These are phyloP conservation scores for Caenorhabditis brenneri DNA, from an alignment of 1,140 invertebrate genomes.

Conservation along the genomic window DNA sequence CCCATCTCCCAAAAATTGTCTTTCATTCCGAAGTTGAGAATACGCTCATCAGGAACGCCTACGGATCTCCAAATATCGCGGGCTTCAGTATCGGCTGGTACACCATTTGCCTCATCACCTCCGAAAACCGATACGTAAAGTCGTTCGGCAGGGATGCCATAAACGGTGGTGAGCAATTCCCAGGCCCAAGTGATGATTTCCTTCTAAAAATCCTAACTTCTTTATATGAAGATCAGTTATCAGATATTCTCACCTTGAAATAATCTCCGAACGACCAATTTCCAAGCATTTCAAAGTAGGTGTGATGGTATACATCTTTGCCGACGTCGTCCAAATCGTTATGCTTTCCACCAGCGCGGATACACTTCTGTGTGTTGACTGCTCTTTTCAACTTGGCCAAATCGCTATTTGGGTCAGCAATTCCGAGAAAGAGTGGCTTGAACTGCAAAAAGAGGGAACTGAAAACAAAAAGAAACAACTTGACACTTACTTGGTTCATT, in stretches of 20 bases:
- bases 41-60: constrained; percentile 78
- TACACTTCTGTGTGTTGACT: constrained; percentile 94
- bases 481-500: constrained; percentile 86
- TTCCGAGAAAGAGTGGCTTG: constrained; percentile 95
- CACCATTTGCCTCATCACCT: constrained; percentile 81
- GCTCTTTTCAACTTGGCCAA: constrained; percentile 76
- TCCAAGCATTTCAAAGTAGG: constrained; percentile 99
- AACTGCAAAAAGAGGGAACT: constrained; percentile 76
- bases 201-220: no score
- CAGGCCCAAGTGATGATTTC: constrained; percentile 96
- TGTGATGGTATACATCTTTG: constrained; percentile 99
- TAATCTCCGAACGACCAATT: constrained; percentile 99
- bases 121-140: constrained; percentile 99
- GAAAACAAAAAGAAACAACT: background rate
- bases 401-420: constrained; percentile 93
- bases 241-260: constrained; percentile 85
- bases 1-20: constrained; percentile 99
- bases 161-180: constrained; percentile 86
- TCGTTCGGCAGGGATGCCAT: constrained; percentile 81
- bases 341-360: constrained; percentile 97
- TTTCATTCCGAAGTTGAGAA: constrained; percentile 95
- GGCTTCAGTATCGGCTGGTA: constrained; percentile 92
- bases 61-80: constrained; percentile 81
- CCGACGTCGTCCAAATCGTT: constrained; percentile 99
- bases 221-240: constrained; percentile 47